Percentiles rank a stretch among this genome's conserved stretches.
Conservation (phyloP, 2,888 invertebrate genomes). For the Mystacides longicornis region DNA sequence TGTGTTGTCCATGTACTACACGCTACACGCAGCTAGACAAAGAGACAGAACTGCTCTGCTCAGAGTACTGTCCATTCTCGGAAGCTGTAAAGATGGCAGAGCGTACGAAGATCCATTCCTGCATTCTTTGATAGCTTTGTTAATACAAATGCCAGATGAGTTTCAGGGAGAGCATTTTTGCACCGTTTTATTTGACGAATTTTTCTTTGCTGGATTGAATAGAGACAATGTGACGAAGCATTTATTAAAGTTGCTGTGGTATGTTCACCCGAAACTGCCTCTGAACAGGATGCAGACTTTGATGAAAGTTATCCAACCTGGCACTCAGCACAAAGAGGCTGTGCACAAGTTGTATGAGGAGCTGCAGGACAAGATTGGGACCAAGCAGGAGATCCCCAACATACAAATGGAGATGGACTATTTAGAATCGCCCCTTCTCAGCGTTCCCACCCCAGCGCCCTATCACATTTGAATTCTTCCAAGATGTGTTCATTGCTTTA, state of each 20-base stretch:
- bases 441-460: conserved; percentile 75
- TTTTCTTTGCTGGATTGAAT: conserved; percentile 82
- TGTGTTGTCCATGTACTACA: conserved; percentile 91
- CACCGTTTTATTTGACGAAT: conserved; percentile 91
- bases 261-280: conserved; percentile 80
- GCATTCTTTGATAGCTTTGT: conserved; percentile 78
- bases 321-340: conserved; percentile 74
- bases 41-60: conserved; percentile 75
- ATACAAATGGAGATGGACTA: conserved; percentile 63
- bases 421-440: conserved; percentile 77
- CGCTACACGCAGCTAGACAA: conserved; percentile 76
- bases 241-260: conserved; percentile 84
- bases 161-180: conserved; percentile 92
- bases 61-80: conserved; percentile 81
- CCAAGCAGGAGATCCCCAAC: conserved; percentile 56
- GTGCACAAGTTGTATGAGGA: conserved; percentile 73
- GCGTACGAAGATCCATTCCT: conserved; percentile 94
- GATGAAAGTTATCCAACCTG: conserved; percentile 71
- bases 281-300: conserved; percentile 69
- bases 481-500: neutral
- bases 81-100: conserved; percentile 84
- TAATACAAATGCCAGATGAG: conserved; percentile 86
- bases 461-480: conserved; percentile 48
- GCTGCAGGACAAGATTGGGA: conserved; percentile 70
- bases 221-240: conserved; percentile 90